Evolutionary conservation across 2,113 vertebrate species (phyloP).

Genomic region (Gymnorhina tibicen): DNA sequence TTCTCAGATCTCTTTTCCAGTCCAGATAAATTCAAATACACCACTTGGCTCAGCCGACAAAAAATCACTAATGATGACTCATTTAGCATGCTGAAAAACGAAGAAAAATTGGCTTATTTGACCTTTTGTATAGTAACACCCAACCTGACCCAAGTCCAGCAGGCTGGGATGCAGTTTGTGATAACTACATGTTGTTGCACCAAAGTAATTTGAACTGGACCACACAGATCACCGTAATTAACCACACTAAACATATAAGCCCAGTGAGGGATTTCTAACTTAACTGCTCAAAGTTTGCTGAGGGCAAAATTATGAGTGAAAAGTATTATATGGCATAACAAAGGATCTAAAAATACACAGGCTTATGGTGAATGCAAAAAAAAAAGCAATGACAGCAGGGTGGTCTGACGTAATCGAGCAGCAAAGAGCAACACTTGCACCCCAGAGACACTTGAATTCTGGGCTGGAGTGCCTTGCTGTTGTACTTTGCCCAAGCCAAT

Average conservation of each 20-base stretch:
- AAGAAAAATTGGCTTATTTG: neutral
- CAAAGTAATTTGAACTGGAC: neutral
- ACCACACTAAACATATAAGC: neutral
- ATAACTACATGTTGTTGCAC: neutral
- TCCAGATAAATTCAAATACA: neutral
- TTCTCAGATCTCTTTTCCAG: neutral
- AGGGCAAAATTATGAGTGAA: neutral
- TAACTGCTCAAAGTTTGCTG: neutral
- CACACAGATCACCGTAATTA: neutral
- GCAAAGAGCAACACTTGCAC: neutral
- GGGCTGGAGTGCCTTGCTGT: neutral
- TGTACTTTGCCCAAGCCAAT: neutral
- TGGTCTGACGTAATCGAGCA: neutral
- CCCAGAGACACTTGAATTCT: neutral
- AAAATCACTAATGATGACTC: neutral
- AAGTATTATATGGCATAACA: neutral
- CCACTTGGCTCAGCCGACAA: neutral
- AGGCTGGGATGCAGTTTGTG: neutral
- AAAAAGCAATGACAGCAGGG: neutral
- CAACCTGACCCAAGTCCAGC: neutral
- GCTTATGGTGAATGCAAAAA: neutral
- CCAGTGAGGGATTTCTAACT: neutral
- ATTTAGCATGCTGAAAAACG: neutral
- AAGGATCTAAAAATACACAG: neutral
- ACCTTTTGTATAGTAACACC: neutral